A percentile compares a stretch with the other conserved stretches of the same genome.
Conservation (phyloP, 1,140 invertebrate genomes). For the Calephelis nemesis region DNA sequence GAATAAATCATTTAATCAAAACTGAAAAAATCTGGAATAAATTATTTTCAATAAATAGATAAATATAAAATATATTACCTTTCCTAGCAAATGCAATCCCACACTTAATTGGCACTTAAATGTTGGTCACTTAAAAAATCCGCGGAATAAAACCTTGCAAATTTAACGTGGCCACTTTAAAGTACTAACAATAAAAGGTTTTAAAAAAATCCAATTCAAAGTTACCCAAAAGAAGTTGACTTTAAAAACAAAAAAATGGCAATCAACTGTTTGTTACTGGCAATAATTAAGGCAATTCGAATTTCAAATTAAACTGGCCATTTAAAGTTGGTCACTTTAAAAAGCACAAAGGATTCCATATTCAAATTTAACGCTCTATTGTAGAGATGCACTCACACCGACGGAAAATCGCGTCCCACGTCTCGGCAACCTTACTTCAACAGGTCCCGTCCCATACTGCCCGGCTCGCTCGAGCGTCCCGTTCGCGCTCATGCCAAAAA, state of each 20-base stretch:
- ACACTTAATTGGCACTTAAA: conserved; percentile 8
- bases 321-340: conserved; percentile 21
- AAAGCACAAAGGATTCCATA: conserved; percentile 35
- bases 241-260: too few relatives aligned
- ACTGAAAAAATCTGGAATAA: too few relatives aligned
- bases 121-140: conserved; percentile 20
- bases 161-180: conserved; percentile 4
- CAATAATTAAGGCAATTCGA: not conserved
- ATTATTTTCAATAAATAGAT: not conserved
- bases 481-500: conserved; percentile 74
- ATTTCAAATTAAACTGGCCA: conserved; percentile 29
- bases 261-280: not conserved
- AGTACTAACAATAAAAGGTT: not conserved
- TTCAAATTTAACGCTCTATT: conserved; percentile 50
- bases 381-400: conserved; percentile 2
- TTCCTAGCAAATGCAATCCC: conserved; percentile 7
- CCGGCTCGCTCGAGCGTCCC: conserved; percentile 46
- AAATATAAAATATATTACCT: not conserved
- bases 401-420: conserved; percentile 9
- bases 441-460: conserved; percentile 73
- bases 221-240: not conserved
- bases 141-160: conserved; percentile 2
- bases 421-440: conserved; percentile 63
- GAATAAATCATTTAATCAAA: too few relatives aligned
- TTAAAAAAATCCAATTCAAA: not conserved